Conservation (phyloP, 2,797 vertebrate species). For the Anguilla anguilla region DNA sequence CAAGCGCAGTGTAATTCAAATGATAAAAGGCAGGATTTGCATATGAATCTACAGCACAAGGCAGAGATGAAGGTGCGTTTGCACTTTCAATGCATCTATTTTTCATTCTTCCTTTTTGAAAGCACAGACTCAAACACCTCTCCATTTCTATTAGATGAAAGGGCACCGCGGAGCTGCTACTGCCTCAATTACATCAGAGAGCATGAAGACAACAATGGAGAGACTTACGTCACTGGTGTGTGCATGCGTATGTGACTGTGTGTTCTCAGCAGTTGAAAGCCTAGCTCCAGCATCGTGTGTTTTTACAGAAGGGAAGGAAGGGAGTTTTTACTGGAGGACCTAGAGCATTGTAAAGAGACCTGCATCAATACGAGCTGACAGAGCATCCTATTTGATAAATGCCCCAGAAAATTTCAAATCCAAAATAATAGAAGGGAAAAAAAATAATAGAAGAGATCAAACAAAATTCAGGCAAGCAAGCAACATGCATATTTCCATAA, state of each 20-base stretch:
- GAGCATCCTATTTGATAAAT: background rate
- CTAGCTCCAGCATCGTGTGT: background rate
- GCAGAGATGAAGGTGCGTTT: constrained; percentile 48
- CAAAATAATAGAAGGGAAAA: background rate
- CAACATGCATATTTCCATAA: background rate
- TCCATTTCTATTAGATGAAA: constrained; percentile 13
- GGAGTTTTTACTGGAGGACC: background rate
- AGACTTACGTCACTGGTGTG: constrained; percentile 48
- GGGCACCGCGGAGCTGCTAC: constrained; percentile 35
- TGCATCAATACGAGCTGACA: background rate
- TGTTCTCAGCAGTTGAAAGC: background rate
- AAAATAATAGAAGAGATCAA: background rate
- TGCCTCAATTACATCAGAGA: constrained; percentile 46
- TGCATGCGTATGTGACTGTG: constrained; percentile 37
- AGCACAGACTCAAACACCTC: constrained; percentile 32
- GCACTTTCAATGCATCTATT: constrained; percentile 34
- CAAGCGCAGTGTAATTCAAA: constrained; percentile 42
- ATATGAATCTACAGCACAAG: constrained; percentile 61
- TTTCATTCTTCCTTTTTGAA: constrained; percentile 30
- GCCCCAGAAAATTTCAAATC: background rate
- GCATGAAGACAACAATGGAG: constrained; percentile 40
- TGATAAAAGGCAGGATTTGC: constrained; percentile 63
- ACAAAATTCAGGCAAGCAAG: background rate
- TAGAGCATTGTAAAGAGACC: background rate
- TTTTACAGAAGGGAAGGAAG: background rate